Conservation (phyloP, 2,888 invertebrate species). For the Dolichopus griseipennis region DNA sequence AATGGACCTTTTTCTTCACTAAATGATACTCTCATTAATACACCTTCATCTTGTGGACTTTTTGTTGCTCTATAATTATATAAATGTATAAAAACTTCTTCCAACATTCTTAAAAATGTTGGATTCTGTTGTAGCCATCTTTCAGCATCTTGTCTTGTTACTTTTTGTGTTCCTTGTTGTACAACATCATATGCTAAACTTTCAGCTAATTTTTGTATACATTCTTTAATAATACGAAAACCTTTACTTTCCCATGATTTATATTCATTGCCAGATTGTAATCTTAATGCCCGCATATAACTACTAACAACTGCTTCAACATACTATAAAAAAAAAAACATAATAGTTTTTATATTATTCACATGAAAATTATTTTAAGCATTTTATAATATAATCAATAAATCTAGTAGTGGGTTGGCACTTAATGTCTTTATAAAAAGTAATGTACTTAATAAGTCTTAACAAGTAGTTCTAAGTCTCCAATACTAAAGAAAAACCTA, state of each 20-base stretch:
- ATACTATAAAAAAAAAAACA: slow-evolving; percentile 48
- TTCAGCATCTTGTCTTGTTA: slow-evolving; percentile 33
- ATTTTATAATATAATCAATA: too few relatives aligned
- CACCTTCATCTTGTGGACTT: slow-evolving; percentile 19
- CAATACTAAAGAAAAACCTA: too few relatives aligned
- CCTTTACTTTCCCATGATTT: slow-evolving; percentile 53
- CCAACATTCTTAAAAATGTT: slow-evolving; percentile 46
- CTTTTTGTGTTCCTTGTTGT: slow-evolving; percentile 32
- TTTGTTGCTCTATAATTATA: slow-evolving; percentile 40
- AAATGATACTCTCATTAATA: neutral
- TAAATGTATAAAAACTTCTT: slow-evolving; percentile 48
- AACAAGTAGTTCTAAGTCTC: too few relatives aligned
- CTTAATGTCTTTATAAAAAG: too few relatives aligned
- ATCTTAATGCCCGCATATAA: slow-evolving; percentile 59
- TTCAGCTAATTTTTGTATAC: slow-evolving; percentile 51
- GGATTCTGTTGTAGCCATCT: slow-evolving; percentile 46
- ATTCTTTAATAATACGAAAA: slow-evolving; percentile 49
- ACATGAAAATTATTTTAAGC: too few relatives aligned
- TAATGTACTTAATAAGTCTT: too few relatives aligned
- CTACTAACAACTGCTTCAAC: slow-evolving; percentile 68
- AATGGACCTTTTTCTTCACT: slow-evolving; percentile 22
- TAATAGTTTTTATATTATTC: slow-evolving; percentile 15
- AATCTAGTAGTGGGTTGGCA: too few relatives aligned
- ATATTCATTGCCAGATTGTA: slow-evolving; percentile 47
- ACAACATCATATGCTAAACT: slow-evolving; percentile 45